These are phyloP conservation scores for Halcyon senegalensis DNA, from an alignment of 2,113 vertebrate genomes.

Conservation along the genomic window DNA sequence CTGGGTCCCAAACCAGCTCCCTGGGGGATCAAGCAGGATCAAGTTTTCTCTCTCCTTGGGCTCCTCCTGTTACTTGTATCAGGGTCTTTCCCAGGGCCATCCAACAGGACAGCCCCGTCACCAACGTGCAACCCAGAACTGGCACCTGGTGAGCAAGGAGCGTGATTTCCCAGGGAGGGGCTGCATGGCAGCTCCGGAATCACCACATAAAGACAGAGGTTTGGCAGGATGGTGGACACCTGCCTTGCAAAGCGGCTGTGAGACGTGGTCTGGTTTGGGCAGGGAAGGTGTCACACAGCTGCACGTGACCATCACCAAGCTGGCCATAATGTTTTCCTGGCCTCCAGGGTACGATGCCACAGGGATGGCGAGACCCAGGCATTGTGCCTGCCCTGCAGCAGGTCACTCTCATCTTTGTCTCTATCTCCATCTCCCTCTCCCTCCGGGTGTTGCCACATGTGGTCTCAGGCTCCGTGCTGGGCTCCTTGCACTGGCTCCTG, in stretches of 20 bases:
- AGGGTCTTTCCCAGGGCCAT: not conserved
- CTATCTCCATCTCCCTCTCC: not conserved
- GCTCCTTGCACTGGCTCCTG: not conserved
- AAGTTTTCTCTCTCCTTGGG: not conserved
- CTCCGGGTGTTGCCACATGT: not conserved
- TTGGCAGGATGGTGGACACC: not conserved
- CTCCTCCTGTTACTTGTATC: not conserved
- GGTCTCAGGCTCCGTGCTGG: not conserved
- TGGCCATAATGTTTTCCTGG: not conserved
- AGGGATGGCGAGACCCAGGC: not conserved
- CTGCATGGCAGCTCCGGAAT: not conserved
- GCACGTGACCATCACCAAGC: fast-evolving
- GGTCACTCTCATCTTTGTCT: not conserved
- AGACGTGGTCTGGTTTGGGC: not conserved
- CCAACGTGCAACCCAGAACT: not conserved
- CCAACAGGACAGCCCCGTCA: not conserved
- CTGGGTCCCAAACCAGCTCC: not conserved
- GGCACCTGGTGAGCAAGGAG: not conserved
- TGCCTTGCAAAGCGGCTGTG: not conserved
- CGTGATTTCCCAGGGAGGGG: fast-evolving
- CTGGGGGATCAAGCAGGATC: not conserved
- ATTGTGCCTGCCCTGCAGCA: not conserved
- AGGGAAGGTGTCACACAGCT: not conserved
- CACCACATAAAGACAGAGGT: not conserved
- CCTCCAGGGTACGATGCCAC: not conserved